Base-by-base conservation (phyloP, 2,888 invertebrate species). In the Papilio demoleus region DNA sequence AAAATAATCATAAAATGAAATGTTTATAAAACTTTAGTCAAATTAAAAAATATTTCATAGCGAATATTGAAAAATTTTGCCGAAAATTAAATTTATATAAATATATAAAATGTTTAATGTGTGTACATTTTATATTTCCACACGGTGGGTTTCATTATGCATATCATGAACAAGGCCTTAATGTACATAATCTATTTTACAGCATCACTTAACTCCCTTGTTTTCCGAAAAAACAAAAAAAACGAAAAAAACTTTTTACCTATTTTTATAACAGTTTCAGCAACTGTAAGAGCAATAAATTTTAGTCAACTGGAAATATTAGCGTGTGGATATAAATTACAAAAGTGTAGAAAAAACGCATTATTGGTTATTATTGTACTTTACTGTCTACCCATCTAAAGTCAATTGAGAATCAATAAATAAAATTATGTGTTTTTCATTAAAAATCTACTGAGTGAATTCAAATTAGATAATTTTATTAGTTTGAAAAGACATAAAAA, bases 341-440 rank as follows among this genome's bases (percentile, higher is more conserved):
- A 14, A 50, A 24, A 53, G 24, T 53, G 27, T 6, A 5, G 53
- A 27, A 31, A 9, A 27, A 53, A 53, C 6, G n/a, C 53, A 27
- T 19, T 6, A n/a, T 1, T 27, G 6, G 36, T 50, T 62, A 50
- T 38, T 4, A 56, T 67, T 67, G 67, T 62, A 67, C 62, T 67
- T 67, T 36, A 17, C 24, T 59, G 36, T 60, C 50, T 47, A 47
- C 11, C 24, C 42, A n/a, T 42, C 24, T 45, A 60, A 56, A 22
- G 40, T 6, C 0, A 42, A 22, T 11, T 9, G 12, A 47, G 12
- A 22, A 22, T 22, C 3, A 12, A 11, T 22, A 4, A 22, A 47
- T 11, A 56, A 31, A 31, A 56, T 9, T 56, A 31, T 17, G n/a
- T 45, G 17, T 19, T 42, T 19, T 45, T 45, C 17, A 17, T 12